A percentile compares a stretch with the other conserved stretches of the same genome.
These are phyloP conservation scores for Stenolophus ochropezus DNA, from an alignment of 2,888 invertebrate species.

Conservation along the genomic window DNA sequence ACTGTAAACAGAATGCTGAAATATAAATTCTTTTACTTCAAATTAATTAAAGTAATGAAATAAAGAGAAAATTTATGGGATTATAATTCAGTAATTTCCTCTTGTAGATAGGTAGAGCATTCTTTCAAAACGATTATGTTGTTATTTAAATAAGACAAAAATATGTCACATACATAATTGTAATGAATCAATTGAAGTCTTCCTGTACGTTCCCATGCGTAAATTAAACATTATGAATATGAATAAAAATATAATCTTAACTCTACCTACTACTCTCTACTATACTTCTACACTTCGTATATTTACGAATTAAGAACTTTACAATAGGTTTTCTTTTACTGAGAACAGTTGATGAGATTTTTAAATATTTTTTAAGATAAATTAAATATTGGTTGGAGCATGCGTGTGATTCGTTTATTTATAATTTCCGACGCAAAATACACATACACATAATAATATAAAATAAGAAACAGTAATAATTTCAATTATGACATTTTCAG, in stretches of 20 bases:
- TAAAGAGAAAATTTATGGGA: neutral
- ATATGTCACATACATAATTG: conserved; percentile 42
- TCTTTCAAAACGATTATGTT: conserved; percentile 28
- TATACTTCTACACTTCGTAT: too few relatives aligned
- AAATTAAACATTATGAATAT: neutral
- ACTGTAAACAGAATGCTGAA: neutral
- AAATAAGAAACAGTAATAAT: too few relatives aligned
- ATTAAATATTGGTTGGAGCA: too few relatives aligned
- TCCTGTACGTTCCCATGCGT: conserved; percentile 11
- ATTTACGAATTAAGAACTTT: too few relatives aligned
- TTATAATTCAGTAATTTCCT: conserved; percentile 9
- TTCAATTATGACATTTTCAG: too few relatives aligned
- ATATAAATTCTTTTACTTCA: neutral
- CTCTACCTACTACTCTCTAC: neutral
- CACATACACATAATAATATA: too few relatives aligned
- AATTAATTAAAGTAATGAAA: neutral
- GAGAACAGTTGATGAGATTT: too few relatives aligned
- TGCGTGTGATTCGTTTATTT: too few relatives aligned
- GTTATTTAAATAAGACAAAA: conserved; percentile 52
- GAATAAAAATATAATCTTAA: neutral
- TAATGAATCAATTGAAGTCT: conserved; percentile 41
- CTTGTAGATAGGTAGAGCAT: conserved; percentile 20
- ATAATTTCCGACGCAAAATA: too few relatives aligned
- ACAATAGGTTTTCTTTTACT: too few relatives aligned
- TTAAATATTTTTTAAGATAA: too few relatives aligned